Evolutionary conservation across 2,797 vertebrate genomes (phyloP).

Genomic region (Thunnus albacares): DNA sequence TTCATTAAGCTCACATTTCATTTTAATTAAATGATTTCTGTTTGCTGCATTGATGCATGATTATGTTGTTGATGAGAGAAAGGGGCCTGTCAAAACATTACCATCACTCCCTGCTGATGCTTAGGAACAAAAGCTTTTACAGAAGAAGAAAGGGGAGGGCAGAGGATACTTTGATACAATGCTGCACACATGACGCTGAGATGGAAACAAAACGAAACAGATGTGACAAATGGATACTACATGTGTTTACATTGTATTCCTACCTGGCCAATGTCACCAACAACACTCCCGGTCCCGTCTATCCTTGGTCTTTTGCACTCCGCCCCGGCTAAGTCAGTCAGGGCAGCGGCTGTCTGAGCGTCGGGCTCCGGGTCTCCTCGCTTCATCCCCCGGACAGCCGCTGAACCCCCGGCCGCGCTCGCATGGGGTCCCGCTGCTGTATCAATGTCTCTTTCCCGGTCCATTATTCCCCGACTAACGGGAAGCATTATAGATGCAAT

Average conservation of each 20-base stretch:
- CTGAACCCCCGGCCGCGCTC: conserved; percentile 74
- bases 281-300: conserved; percentile 80
- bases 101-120: conserved; percentile 51
- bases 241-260: conserved; percentile 49
- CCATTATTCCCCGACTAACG: conserved; percentile 86
- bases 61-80: conserved; percentile 49
- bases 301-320: conserved; percentile 86
- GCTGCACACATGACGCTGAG: conserved; percentile 12
- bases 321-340: conserved; percentile 78
- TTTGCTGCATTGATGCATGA: conserved; percentile 62
- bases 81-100: conserved; percentile 62
- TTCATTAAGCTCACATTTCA: not conserved
- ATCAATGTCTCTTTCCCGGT: conserved; percentile 84
- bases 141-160: not conserved
- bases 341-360: conserved; percentile 77
- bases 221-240: not conserved
- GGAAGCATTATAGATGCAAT: conserved; percentile 85
- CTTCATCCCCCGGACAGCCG: conserved; percentile 83
- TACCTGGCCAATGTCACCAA: conserved; percentile 85
- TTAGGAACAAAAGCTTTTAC: conserved; percentile 65
- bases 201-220: conserved; percentile 14
- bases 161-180: conserved; percentile 18
- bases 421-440: conserved; percentile 73
- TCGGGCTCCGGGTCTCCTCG: conserved; percentile 87
- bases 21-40: not conserved